Base-by-base conservation (phyloP, 2,888 invertebrate genomes). In the Acronicta aceris region DNA sequence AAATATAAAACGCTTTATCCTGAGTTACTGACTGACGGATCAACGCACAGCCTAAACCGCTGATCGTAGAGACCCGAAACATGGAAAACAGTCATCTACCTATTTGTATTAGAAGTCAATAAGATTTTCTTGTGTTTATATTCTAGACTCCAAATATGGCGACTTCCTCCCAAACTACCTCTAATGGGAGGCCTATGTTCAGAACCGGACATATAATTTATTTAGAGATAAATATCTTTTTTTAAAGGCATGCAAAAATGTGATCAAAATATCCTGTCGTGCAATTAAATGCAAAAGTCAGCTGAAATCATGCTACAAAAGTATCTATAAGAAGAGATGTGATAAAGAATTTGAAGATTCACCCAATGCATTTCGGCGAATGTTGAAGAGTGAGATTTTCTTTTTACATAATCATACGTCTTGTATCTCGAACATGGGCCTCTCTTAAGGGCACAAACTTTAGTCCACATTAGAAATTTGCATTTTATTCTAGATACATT, bases 171-270 rank as follows among this genome's bases (percentile, higher is more conserved):
- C n/a, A 38, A 38, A 0, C 2, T 6, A 38, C n/a, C n/a, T 38
- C 38, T 38, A n/a, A n/a, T 38, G 38, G n/a, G 38, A 38, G 38
- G 38, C n/a, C 38, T 38, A 38, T 38, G 38, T 38, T 38, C 13
- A 36, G 7, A n/a, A 38, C 5, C 38, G 38, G 38, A 38, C n/a
- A 13, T 6, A 6, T 38, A 38, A 12, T 13, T 12, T 33, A 2
- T 38, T 38, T 0, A 38, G 7, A 33, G 33, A 33, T 33, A 33
- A 12, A 12, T 33, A 12, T 33, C 12, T 27, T 45, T 57, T 57
- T 13, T 50, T 57, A n/a, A 46, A 58, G 58, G 58, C 58, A 41
- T 58, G 58, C 17, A 40, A 58, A 40, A 8, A 27, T 7, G 25
- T 16, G 25, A 13, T 55, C 8, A 45, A 5, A 38, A 4, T 2